These are phyloP conservation scores for Saimiri boliviensis DNA, from an alignment of 2,113 vertebrate genomes.

Conservation along the genomic window DNA sequence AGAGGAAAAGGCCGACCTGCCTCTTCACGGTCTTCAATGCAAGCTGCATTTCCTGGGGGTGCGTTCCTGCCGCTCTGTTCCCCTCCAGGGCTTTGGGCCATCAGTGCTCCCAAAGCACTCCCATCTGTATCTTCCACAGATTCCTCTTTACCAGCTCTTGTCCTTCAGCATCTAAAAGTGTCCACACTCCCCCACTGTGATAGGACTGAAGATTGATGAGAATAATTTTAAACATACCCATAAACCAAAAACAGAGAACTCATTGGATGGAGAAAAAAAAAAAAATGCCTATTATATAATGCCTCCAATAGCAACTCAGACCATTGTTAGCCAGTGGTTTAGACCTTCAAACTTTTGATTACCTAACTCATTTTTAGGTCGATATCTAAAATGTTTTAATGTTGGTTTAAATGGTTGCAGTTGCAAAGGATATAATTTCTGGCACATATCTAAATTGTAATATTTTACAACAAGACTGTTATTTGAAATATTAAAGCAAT, in stretches of 20 bases:
- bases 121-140: not conserved
- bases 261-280: not conserved
- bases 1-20: rapidly evolving
- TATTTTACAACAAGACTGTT: not conserved
- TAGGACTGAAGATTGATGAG: not conserved
- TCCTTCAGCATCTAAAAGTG: not conserved
- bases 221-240: not conserved
- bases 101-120: not conserved
- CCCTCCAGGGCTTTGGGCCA: not conserved
- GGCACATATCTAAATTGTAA: not conserved
- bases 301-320: not conserved
- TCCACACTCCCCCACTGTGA: not conserved
- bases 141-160: not conserved
- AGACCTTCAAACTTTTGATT: not conserved
- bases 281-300: not conserved
- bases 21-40: rapidly evolving
- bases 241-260: not conserved
- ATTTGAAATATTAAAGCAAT: not conserved
- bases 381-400: not conserved
- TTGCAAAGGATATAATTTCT: not conserved
- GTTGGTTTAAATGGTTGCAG: not conserved
- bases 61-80: no score
- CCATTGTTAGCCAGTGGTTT: not conserved
- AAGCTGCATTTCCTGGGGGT: no score
- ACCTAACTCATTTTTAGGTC: not conserved